Conservation (phyloP, 2,888 invertebrate species). For the Drosophila heteroneura region DNA sequence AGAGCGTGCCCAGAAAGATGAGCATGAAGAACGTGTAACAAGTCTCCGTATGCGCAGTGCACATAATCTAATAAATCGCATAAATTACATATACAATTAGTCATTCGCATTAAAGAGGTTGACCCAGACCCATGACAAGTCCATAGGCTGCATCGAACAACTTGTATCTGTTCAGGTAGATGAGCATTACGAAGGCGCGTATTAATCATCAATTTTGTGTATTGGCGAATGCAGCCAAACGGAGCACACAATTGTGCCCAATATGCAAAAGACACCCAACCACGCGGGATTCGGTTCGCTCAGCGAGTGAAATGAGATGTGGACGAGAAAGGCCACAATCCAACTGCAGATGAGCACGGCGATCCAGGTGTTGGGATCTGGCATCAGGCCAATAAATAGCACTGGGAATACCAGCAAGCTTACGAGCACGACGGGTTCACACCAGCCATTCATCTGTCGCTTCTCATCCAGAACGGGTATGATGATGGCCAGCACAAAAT, state of each 20-base stretch:
- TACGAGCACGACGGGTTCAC: constrained; percentile 35
- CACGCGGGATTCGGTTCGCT: constrained; percentile 25
- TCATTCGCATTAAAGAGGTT: neutral
- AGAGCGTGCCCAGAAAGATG: constrained; percentile 19
- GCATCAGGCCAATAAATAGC: neutral
- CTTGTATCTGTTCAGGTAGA: constrained; percentile 7
- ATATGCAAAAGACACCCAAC: constrained; percentile 1
- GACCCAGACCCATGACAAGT: constrained; percentile 29
- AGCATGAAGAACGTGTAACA: constrained; percentile 12
- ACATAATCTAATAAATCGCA: constrained; percentile 27
- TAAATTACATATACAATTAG: neutral
- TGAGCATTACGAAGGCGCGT: constrained; percentile 15
- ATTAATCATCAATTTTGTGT: constrained; percentile 34
- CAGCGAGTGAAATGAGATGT: constrained; percentile 30
- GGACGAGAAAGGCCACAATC: constrained; percentile 10
- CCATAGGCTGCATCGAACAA: constrained; percentile 47
- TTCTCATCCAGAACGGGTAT: constrained; percentile 44
- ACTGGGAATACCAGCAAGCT: constrained; percentile 39
- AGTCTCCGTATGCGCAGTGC: constrained; percentile 20
- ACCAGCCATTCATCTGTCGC: constrained; percentile 47
- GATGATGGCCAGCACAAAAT: constrained; percentile 44
- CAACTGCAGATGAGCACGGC: constrained; percentile 21
- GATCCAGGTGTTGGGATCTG: neutral
- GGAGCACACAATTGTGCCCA: constrained; percentile 29
- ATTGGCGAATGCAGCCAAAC: constrained; percentile 6